phyloP scores from a whole-genome alignment of 2,888 invertebrate species.

The Pachycephus smyrnensis region DNA sequence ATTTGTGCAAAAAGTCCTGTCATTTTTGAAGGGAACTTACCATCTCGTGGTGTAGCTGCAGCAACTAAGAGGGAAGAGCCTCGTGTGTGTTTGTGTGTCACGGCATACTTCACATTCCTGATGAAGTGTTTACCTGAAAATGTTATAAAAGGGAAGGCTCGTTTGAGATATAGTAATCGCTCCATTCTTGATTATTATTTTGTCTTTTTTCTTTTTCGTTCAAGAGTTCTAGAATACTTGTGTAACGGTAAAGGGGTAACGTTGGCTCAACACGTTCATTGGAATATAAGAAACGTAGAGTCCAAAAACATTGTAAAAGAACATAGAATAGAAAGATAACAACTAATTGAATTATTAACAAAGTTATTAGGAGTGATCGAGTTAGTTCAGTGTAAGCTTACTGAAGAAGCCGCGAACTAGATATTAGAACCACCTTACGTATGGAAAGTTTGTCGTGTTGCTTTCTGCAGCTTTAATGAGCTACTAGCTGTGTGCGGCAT shows the following conservation, averaged over 20 bases:
- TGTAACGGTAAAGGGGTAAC: background rate
- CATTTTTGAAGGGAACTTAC: constrained; percentile 60
- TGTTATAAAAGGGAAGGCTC: constrained; percentile 2
- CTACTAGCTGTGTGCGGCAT: constrained; percentile 49
- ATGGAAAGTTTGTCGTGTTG: constrained; percentile 46
- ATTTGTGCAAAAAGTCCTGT: constrained; percentile 49
- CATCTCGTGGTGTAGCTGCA: constrained; percentile 44
- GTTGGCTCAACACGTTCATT: background rate
- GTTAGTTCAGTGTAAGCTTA: background rate
- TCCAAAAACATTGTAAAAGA: background rate
- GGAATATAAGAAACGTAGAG: background rate
- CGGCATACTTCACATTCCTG: constrained; percentile 21
- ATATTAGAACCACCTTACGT: constrained; percentile 64
- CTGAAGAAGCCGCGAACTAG: constrained; percentile 31
- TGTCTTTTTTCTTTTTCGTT: background rate
- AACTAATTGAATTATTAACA: background rate
- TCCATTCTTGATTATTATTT: background rate
- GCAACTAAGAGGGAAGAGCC: constrained; percentile 18
- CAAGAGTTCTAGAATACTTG: background rate
- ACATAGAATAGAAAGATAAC: background rate
- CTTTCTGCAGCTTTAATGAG: constrained; percentile 43
- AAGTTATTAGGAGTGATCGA: background rate
- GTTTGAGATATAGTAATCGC: background rate
- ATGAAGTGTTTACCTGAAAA: constrained; percentile 29
- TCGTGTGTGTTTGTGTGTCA: constrained; percentile 6